Base-by-base conservation (phyloP, 1,140 invertebrate genomes). In the Phthorimaea operculella region DNA sequence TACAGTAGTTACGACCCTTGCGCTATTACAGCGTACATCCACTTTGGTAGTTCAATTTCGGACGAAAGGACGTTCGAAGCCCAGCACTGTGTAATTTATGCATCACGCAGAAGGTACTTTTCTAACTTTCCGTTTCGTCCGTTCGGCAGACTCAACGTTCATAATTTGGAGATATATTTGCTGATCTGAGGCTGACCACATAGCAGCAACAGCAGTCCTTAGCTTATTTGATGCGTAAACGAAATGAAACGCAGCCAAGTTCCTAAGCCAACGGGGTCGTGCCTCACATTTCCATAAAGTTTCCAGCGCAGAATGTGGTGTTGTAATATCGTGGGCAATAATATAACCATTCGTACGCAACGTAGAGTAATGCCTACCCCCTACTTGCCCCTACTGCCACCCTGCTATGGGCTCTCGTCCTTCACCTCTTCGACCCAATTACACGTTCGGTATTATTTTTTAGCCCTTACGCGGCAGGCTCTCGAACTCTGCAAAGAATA, bases 371-470 rank as follows among this genome's bases (percentile, higher is more conserved):
- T 60, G 64, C 65, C 63, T 63, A 57, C 61, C 64, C 64, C 61
- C 65, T 64, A 44, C n/a, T n/a, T n/a, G n/a, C 58, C 61, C 56
- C 44, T 45, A n/a, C n/a, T n/a, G n/a, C n/a, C 63, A 55, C 60
- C 61, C 76, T 68, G 68, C 65, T 51, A 50, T 54, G 51, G 60
- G 33, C 49, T 60, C 62, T 62, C 68, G 66, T 72, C 68, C 63
- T 74, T 70, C 64, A 68, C 68, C 70, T 72, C 65, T 70, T 61
- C 78, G 77, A 81, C 77, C 80, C 76, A 82, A 83, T 83, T 83
- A 79, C 63, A 67, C 57, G 53, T n/a, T 39, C 44, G 44, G 14
- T 47, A 47, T 47, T 47, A 47, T 47, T 47, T 17, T 47, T 47
- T 47, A 47, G 16, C 44, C 36, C 36, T 39, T 39, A 12, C n/a